Evolutionary conservation across 2,797 vertebrate species (phyloP).

Genomic region (Oreortyx pictus): DNA sequence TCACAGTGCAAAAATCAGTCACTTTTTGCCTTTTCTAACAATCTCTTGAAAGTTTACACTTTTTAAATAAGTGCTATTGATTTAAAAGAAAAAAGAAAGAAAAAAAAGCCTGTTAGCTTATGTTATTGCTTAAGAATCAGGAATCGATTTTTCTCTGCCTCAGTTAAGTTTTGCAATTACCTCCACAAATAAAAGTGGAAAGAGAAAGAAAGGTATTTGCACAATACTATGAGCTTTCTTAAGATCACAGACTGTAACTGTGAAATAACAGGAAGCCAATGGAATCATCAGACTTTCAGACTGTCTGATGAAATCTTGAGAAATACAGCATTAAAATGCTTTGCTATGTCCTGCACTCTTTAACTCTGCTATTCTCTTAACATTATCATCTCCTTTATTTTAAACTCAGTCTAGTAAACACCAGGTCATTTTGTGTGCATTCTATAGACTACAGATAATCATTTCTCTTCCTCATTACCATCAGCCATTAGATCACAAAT

Average conservation of each 20-base stretch:
- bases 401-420: background rate
- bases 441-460: constrained; percentile 28
- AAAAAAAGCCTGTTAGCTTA: background rate
- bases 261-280: background rate
- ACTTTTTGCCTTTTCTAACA: background rate
- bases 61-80: background rate
- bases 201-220: background rate
- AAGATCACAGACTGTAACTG: background rate
- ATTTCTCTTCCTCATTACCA: constrained; percentile 54
- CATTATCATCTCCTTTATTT: constrained; percentile 44
- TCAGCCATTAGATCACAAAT: constrained; percentile 18
- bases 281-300: background rate
- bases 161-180: background rate
- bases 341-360: constrained; percentile 43
- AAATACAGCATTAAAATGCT: background rate
- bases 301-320: background rate
- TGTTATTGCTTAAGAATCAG: background rate
- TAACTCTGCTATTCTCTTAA: constrained; percentile 40
- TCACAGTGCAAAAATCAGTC: background rate
- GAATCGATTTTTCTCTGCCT: background rate
- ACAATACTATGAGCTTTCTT: constrained; percentile 23
- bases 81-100: background rate
- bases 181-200: background rate
- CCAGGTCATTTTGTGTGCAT: constrained; percentile 37
- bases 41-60: background rate